Evolutionary conservation across 2,888 invertebrate species (phyloP).

Genomic region (Odontothrips loti): DNA sequence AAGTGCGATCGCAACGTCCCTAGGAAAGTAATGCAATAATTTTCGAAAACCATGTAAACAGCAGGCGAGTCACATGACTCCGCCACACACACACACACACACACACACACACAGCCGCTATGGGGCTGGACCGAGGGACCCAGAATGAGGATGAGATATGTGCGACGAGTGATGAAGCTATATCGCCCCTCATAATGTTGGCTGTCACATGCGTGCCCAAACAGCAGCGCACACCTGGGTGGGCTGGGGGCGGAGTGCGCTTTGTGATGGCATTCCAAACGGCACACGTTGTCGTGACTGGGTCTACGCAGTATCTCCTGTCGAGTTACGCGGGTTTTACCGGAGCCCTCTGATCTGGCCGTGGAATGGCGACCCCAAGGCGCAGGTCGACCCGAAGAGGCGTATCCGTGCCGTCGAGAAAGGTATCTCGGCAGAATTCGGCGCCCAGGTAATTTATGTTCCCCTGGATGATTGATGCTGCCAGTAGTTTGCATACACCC

Average conservation of each 20-base stretch:
- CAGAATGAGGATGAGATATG: not conserved
- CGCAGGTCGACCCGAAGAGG: too few relatives aligned
- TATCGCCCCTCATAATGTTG: not conserved
- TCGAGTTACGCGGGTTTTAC: too few relatives aligned
- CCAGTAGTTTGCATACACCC: too few relatives aligned
- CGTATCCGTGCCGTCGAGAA: too few relatives aligned
- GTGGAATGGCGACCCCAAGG: too few relatives aligned
- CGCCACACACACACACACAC: not conserved
- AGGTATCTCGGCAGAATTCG: too few relatives aligned
- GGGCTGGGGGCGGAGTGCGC: not conserved
- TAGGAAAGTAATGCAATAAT: not conserved
- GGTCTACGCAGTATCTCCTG: too few relatives aligned
- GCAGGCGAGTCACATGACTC: not conserved
- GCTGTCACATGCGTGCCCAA: conserved; percentile 12
- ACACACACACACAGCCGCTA: not conserved
- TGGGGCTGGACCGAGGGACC: not conserved
- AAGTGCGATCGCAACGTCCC: too few relatives aligned
- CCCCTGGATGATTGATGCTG: too few relatives aligned
- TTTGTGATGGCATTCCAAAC: not conserved
- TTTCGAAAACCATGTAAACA: not conserved
- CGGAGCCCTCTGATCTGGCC: too few relatives aligned
- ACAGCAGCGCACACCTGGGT: not conserved
- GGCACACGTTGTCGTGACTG: not conserved
- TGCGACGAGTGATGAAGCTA: not conserved
- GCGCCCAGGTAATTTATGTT: too few relatives aligned